Percentiles rank a stretch among this genome's conserved stretches.
Evolutionary conservation across 1,140 invertebrate species (phyloP).

Genomic region (Bombus impatiens): DNA sequence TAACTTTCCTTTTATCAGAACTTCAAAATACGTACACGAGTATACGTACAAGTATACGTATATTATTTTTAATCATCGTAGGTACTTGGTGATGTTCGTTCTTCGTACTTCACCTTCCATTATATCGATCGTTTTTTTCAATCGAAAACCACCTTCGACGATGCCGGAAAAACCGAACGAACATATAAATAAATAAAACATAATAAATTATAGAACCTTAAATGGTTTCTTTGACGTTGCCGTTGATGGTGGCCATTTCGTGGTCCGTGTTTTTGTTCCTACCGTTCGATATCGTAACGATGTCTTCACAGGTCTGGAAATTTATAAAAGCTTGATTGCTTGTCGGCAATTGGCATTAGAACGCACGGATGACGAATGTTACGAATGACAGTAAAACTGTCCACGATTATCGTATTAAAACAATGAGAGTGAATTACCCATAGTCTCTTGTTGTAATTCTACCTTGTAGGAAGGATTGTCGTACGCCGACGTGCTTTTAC

Average conservation of each 20-base stretch:
- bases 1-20: not conserved
- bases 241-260: conserved; percentile 77
- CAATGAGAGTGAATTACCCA: conserved; percentile 86
- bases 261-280: conserved; percentile 76
- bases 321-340: not conserved
- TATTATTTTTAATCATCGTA: too few relatives aligned
- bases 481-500: conserved; percentile 91
- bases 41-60: not conserved
- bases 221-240: conserved; percentile 73
- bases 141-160: conserved; percentile 64
- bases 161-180: conserved; percentile 41
- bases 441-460: conserved; percentile 94
- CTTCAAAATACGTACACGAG: not conserved
- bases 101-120: not conserved
- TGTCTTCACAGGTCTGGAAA: conserved; percentile 80
- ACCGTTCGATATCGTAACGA: conserved; percentile 74
- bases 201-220: conserved; percentile 73
- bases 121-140: not conserved
- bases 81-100: not conserved
- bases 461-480: conserved; percentile 97
- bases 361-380: not conserved
- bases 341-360: too few relatives aligned
- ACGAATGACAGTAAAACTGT: not conserved
- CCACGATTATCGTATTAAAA: conserved; percentile 55
- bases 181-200: conserved; percentile 68